phyloP scores from a whole-genome alignment of 2,113 vertebrate genomes.

The Malurus melanocephalus region DNA sequence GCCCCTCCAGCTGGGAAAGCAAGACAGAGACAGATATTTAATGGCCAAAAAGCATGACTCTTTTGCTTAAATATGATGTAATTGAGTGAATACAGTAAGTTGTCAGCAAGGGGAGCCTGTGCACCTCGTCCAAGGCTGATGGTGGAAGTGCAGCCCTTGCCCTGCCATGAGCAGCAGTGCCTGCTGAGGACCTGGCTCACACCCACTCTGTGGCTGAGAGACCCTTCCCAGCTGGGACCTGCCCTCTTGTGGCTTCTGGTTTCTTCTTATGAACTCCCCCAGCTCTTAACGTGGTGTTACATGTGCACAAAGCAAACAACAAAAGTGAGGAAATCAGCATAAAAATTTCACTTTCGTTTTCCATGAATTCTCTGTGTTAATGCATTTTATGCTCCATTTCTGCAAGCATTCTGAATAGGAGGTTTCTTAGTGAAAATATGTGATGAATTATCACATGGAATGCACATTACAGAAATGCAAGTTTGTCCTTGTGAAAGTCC shows the following conservation, averaged over 20 bases:
- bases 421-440: not conserved
- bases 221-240: not conserved
- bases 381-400: not conserved
- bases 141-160: not conserved
- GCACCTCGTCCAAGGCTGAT: not conserved
- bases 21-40: not conserved
- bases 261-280: not conserved
- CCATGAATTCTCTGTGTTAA: not conserved
- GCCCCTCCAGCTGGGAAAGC: rapidly evolving
- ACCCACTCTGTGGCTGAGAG: not conserved
- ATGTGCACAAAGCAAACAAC: not conserved
- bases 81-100: not conserved
- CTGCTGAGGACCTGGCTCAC: not conserved
- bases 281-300: not conserved
- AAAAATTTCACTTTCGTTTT: not conserved
- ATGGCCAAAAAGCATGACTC: not conserved
- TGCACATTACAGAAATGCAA: rapidly evolving
- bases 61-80: not conserved
- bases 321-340: not conserved
- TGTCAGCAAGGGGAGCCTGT: not conserved
- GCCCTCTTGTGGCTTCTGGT: not conserved
- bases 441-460: not conserved
- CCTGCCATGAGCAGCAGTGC: rapidly evolving
- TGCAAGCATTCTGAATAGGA: not conserved
- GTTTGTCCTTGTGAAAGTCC: not conserved